Evolutionary conservation across 1,140 invertebrate genomes (phyloP).

Genomic region (Vanessa tameamea): DNA sequence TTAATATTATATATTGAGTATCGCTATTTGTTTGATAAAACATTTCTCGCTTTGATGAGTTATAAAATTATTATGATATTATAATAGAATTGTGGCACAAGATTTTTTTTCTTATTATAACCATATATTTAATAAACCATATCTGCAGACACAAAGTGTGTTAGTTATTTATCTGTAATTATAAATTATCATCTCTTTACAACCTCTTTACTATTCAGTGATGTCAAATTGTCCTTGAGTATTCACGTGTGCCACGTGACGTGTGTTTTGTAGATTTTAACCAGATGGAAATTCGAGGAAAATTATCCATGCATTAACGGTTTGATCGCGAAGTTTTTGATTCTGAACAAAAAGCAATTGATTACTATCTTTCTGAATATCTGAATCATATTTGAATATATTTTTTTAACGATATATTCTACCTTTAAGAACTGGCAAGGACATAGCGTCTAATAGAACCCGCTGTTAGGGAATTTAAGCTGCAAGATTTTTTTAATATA

Average conservation of each 20-base stretch:
- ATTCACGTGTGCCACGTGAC: conserved; percentile 33
- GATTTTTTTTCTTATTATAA: no score
- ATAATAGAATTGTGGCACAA: no score
- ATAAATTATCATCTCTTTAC: background rate
- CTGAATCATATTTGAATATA: background rate
- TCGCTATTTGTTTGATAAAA: no score
- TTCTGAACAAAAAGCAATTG: conserved; percentile 5
- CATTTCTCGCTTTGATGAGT: no score
- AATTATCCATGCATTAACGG: conserved; percentile 29
- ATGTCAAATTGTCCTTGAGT: conserved; percentile 22
- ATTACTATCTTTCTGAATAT: conserved; percentile 16
- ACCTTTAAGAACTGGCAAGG: no score
- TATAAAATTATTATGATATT: no score
- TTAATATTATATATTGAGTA: no score
- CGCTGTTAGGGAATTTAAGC: no score
- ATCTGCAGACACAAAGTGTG: background rate
- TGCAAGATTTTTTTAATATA: no score
- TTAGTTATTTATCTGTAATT: background rate
- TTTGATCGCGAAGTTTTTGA: conserved; percentile 12
- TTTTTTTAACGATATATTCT: no score
- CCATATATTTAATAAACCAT: background rate
- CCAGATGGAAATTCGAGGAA: conserved; percentile 26
- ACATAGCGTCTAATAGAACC: no score
- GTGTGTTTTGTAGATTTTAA: conserved; percentile 11
- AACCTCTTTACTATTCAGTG: conserved; percentile 6